Evolutionary conservation across 1,140 invertebrate species (phyloP).

Genomic region (Rhysida immarginata): DNA sequence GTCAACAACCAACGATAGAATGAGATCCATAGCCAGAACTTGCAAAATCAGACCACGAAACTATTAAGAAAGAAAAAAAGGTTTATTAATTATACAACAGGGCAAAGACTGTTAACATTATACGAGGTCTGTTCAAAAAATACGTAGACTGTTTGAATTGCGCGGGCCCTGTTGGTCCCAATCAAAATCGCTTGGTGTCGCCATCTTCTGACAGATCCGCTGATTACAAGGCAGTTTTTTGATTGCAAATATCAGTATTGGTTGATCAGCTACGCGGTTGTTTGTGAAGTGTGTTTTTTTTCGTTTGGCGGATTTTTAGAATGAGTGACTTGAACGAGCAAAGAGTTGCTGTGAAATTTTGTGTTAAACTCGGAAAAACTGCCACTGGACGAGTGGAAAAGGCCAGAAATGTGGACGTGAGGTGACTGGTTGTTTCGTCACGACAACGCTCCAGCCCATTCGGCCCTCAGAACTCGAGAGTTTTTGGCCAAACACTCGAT

Average conservation of each 20-base stretch:
- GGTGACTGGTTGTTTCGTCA: no score
- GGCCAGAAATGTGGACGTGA: no score
- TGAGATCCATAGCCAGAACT: constrained; percentile 64
- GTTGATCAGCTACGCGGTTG: no score
- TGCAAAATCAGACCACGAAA: constrained; percentile 64
- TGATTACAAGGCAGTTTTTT: not conserved
- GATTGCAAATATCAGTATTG: not conserved
- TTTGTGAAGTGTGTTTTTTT: no score
- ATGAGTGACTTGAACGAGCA: no score
- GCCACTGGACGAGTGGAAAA: no score
- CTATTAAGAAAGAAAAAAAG: constrained; percentile 43
- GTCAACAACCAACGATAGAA: constrained; percentile 66
- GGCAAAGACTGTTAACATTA: not conserved
- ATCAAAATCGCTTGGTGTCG: not conserved
- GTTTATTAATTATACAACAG: not conserved
- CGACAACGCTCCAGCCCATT: no score
- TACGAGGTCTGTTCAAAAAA: not conserved
- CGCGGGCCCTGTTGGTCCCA: not conserved
- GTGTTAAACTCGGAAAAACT: no score
- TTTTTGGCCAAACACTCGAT: no score
- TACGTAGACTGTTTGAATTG: not conserved
- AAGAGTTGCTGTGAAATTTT: no score
- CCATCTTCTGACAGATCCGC: not conserved
- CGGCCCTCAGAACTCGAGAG: no score
- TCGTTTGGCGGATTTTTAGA: no score